Evolutionary conservation across 2,113 vertebrate genomes (phyloP).

Genomic region (Solea senegalensis): DNA sequence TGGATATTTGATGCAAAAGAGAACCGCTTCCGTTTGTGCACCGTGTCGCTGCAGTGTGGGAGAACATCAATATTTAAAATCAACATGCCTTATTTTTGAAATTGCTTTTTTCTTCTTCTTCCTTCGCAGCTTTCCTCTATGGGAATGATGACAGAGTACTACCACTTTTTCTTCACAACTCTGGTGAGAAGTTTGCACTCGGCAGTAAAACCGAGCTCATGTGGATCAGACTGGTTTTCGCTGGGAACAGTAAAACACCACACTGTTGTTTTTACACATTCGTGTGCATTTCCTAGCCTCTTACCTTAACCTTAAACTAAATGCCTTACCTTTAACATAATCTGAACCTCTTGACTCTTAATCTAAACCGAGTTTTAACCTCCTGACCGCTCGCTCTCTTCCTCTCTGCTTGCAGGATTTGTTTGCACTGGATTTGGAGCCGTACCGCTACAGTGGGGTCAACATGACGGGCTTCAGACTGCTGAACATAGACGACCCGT

Average conservation of each 20-base stretch:
- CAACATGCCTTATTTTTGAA: background rate
- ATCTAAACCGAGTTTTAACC: no score
- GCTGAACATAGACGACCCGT: constrained; percentile 88
- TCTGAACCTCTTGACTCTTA: no score
- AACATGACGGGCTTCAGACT: constrained; percentile 98
- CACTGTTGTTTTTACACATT: no score
- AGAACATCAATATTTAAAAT: constrained; percentile 18
- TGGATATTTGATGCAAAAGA: no score
- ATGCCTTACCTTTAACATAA: no score
- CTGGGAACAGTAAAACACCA: no score
- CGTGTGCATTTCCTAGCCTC: no score
- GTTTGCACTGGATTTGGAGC: constrained; percentile 95
- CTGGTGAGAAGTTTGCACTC: constrained; percentile 85
- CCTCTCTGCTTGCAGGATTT: constrained; percentile 84
- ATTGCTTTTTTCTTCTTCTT: constrained; percentile 5
- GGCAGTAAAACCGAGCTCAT: constrained; percentile 1
- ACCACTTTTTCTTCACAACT: constrained; percentile 98
- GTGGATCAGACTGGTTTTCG: no score
- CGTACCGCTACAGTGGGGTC: constrained; percentile 96
- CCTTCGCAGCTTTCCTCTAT: constrained; percentile 91
- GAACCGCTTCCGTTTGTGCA: no score
- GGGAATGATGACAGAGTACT: constrained; percentile 99
- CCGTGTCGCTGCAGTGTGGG: no score
- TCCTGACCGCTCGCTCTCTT: background rate
- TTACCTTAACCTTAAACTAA: no score